These are phyloP conservation scores for Malurus cyaneus DNA, from an alignment of 2,113 vertebrate genomes.

Conservation along the genomic window DNA sequence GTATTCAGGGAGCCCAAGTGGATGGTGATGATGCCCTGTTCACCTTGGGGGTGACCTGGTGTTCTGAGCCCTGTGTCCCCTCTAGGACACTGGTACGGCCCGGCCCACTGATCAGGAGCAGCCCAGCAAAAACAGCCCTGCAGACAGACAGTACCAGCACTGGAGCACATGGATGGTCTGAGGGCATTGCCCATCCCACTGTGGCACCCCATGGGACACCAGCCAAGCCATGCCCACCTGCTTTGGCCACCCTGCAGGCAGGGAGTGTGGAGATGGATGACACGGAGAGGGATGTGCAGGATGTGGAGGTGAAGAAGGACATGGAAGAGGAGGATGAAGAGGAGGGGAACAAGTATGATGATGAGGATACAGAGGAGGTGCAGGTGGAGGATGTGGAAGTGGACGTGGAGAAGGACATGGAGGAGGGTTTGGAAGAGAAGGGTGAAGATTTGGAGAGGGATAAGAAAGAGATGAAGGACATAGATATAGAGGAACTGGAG, in stretches of 20 bases:
- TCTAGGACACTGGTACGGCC: constrained; percentile 20
- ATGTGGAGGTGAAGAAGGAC: background rate
- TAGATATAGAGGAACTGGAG: background rate
- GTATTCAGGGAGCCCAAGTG: background rate
- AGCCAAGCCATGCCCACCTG: fast-evolving
- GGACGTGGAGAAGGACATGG: fast-evolving
- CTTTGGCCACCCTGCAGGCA: background rate
- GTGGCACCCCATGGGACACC: background rate
- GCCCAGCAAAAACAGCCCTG: background rate
- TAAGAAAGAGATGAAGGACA: background rate
- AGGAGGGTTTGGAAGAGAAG: background rate
- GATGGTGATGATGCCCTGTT: background rate
- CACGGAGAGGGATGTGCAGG: background rate
- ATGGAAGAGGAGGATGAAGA: background rate
- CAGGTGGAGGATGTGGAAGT: background rate
- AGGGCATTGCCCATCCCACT: background rate
- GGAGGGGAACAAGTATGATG: background rate
- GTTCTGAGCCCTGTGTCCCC: background rate
- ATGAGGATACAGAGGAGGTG: background rate
- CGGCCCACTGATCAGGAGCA: background rate
- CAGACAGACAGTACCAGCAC: fast-evolving
- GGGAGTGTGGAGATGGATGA: background rate
- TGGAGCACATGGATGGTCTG: fast-evolving
- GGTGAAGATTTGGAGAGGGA: background rate
- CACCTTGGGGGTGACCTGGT: background rate